These are phyloP conservation scores for Scleropages formosus DNA, from an alignment of 2,797 vertebrate genomes.

Conservation along the genomic window DNA sequence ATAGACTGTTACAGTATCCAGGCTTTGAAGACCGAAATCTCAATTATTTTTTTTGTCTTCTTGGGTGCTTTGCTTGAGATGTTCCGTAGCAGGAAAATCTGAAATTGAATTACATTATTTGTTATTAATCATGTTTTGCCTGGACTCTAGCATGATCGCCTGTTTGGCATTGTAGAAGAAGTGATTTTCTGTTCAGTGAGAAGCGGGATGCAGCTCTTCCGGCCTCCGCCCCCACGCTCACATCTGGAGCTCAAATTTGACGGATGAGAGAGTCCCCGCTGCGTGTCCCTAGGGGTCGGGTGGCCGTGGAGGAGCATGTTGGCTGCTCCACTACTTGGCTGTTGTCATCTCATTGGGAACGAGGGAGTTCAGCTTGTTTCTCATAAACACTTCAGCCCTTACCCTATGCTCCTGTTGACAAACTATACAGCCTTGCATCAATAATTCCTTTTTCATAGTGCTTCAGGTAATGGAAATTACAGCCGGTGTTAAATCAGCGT, in stretches of 20 bases:
- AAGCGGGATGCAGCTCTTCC: background rate
- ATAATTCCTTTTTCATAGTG: too few species aligned
- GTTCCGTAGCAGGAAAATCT: background rate
- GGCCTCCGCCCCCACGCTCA: background rate
- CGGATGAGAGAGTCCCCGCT: background rate
- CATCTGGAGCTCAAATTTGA: background rate
- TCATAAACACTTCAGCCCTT: too few species aligned
- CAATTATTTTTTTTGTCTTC: background rate
- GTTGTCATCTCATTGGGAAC: background rate
- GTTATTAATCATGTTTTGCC: background rate
- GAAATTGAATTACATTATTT: background rate
- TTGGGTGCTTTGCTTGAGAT: background rate
- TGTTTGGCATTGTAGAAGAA: background rate
- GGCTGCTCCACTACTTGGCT: background rate
- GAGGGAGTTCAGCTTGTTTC: too few species aligned
- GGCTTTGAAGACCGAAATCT: background rate
- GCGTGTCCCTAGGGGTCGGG: background rate
- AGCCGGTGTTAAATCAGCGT: too few species aligned
- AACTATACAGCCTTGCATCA: too few species aligned
- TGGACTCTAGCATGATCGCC: background rate
- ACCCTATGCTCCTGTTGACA: too few species aligned
- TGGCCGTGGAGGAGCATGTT: background rate
- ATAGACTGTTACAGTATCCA: background rate
- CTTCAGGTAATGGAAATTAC: too few species aligned
- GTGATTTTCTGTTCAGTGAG: slow-evolving; percentile 12